These are phyloP conservation scores for Danionella cerebrum DNA, from an alignment of 2,113 vertebrate genomes.

Conservation along the genomic window DNA sequence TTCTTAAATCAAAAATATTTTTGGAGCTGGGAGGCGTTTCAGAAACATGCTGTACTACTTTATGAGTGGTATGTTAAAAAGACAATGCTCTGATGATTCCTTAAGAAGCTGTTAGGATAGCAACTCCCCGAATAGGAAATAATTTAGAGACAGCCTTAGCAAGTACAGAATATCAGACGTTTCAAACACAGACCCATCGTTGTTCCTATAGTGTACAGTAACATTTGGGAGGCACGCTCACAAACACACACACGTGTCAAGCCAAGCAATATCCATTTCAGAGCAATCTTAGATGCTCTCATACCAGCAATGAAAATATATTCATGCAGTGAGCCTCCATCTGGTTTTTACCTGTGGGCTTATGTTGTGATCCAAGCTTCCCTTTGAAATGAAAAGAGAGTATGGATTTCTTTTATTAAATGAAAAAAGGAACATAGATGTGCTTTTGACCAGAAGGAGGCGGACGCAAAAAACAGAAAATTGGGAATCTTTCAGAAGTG, in stretches of 20 bases:
- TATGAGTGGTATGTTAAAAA: no score
- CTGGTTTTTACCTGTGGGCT: neutral
- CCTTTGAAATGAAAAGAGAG: neutral
- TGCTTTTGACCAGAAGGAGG: neutral
- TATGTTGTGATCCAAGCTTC: neutral
- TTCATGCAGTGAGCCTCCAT: neutral
- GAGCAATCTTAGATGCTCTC: neutral
- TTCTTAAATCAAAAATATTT: no score
- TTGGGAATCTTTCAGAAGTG: no score
- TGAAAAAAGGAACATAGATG: neutral
- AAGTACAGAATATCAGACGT: neutral
- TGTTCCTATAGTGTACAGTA: no score
- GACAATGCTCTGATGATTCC: constrained; percentile 18
- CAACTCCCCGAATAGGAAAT: neutral
- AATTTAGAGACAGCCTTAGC: neutral
- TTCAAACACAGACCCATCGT: neutral
- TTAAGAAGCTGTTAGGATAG: constrained; percentile 13
- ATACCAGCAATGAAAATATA: neutral
- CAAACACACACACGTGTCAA: neutral
- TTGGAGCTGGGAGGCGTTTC: no score
- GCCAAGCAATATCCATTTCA: neutral
- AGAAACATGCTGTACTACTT: no score
- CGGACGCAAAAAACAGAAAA: neutral
- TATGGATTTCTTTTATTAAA: neutral
- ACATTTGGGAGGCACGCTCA: neutral